Percentiles rank a stretch among this genome's conserved stretches.
phyloP scores from a whole-genome alignment of 2,888 invertebrate species.

The Apamea crenata region DNA sequence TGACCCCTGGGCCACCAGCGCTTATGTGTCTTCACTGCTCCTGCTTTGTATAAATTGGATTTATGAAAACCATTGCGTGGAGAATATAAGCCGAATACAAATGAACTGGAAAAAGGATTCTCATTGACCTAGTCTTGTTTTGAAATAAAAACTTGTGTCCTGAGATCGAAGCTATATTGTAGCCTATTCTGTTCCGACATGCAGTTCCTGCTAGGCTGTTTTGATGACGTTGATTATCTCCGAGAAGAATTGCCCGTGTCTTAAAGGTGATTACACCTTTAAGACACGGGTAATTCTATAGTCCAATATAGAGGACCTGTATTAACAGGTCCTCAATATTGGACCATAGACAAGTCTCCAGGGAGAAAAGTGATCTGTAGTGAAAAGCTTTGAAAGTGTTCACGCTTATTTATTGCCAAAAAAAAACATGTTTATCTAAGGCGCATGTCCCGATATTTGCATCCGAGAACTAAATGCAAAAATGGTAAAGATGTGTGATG shows the following conservation, averaged over 20 bases:
- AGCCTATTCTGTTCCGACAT: constrained; percentile 13
- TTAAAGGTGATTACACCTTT: too few relatives aligned
- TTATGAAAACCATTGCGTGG: constrained; percentile 36
- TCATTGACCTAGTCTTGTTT: constrained; percentile 4
- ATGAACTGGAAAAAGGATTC: constrained; percentile 8
- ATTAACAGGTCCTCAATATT: constrained; percentile 22
- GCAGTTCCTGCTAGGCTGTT: constrained; percentile 25
- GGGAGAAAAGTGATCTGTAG: background rate
- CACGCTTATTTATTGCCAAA: constrained; percentile 3
- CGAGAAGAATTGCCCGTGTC: constrained; percentile 29
- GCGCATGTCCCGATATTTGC: background rate
- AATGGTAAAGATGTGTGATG: background rate
- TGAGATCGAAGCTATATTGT: background rate
- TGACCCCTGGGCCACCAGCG: too few relatives aligned
- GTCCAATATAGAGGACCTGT: too few relatives aligned
- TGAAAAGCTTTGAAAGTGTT: constrained; percentile 13
- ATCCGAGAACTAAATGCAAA: background rate
- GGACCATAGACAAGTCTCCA: constrained; percentile 21
- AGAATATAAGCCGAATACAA: constrained; percentile 20
- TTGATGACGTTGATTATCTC: constrained; percentile 54
- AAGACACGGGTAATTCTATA: too few relatives aligned
- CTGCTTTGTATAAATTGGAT: constrained; percentile 24
- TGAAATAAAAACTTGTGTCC: background rate
- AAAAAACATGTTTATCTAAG: background rate
- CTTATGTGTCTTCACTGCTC: too few relatives aligned